A percentile compares a stretch with the other conserved stretches of the same genome.
These are phyloP conservation scores for Biston betularia DNA, from an alignment of 2,888 invertebrate species.

Conservation along the genomic window DNA sequence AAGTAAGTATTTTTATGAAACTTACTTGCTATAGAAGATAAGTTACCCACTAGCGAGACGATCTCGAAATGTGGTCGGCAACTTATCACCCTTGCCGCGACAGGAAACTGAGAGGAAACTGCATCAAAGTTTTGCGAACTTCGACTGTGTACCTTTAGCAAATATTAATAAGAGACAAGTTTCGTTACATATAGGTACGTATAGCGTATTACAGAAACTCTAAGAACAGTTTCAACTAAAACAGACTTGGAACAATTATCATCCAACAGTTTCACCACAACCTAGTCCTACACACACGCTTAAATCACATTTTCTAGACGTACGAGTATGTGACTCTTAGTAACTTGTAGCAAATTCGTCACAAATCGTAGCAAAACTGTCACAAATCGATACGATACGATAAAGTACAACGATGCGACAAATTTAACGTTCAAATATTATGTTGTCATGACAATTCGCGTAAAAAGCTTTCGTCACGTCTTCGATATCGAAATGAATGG, in stretches of 20 bases:
- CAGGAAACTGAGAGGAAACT: slow-evolving; percentile 52
- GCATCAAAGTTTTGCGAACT: slow-evolving; percentile 63
- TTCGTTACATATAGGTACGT: slow-evolving; percentile 50
- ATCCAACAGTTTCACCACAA: background rate
- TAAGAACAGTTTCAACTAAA: slow-evolving; percentile 12
- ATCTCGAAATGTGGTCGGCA: slow-evolving; percentile 21
- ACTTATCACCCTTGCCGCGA: slow-evolving; percentile 11
- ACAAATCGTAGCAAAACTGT: too few relatives aligned
- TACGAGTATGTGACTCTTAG: too few relatives aligned
- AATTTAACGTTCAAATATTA: too few relatives aligned
- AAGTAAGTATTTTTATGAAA: background rate
- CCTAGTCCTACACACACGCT: too few relatives aligned
- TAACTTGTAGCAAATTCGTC: too few relatives aligned
- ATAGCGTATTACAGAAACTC: slow-evolving; percentile 49
- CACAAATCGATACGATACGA: too few relatives aligned
- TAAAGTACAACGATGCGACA: too few relatives aligned
- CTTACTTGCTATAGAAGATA: slow-evolving; percentile 1
- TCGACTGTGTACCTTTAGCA: slow-evolving; percentile 67
- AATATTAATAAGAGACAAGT: slow-evolving; percentile 71
- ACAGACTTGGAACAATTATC: background rate
- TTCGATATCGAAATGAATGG: too few relatives aligned
- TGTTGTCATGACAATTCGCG: too few relatives aligned
- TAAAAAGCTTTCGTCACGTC: too few relatives aligned
- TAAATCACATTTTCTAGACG: too few relatives aligned
- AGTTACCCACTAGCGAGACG: slow-evolving; percentile 1